Evolutionary conservation across 2,888 invertebrate genomes (phyloP).

Genomic region (Leptinotarsa tumamoca): DNA sequence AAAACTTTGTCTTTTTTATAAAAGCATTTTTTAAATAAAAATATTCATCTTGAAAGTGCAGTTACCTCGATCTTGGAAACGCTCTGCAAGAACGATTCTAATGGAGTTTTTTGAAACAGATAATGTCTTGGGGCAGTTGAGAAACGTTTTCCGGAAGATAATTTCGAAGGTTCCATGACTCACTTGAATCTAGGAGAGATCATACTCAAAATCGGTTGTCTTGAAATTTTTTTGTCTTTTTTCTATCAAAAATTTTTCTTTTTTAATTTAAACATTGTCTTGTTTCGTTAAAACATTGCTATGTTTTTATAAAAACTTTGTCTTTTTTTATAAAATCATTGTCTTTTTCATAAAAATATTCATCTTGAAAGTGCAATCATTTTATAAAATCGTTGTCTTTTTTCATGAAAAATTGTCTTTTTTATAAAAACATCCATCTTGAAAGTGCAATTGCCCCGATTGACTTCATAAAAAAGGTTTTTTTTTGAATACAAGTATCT

Average conservation of each 20-base stretch:
- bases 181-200: too few relatives aligned
- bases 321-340: not conserved
- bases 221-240: too few relatives aligned
- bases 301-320: too few relatives aligned
- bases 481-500: too few relatives aligned
- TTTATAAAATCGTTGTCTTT: not conserved
- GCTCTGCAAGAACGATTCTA: constrained; percentile 42
- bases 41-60: constrained; percentile 15
- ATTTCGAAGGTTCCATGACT: not conserved
- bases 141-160: not conserved
- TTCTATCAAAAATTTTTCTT: too few relatives aligned
- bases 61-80: constrained; percentile 27
- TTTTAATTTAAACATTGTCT: too few relatives aligned
- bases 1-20: not conserved
- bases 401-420: not conserved
- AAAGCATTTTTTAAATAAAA: constrained; percentile 22
- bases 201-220: too few relatives aligned
- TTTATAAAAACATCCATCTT: constrained; percentile 22
- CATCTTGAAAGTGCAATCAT: constrained; percentile 12
- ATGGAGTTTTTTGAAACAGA: constrained; percentile 42
- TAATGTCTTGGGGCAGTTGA: not conserved
- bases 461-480: not conserved
- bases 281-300: too few relatives aligned
- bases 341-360: constrained; percentile 22
- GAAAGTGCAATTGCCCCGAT: constrained; percentile 26